Base-by-base conservation (phyloP, 1,140 invertebrate genomes). In the Ruditapes philippinarum region DNA sequence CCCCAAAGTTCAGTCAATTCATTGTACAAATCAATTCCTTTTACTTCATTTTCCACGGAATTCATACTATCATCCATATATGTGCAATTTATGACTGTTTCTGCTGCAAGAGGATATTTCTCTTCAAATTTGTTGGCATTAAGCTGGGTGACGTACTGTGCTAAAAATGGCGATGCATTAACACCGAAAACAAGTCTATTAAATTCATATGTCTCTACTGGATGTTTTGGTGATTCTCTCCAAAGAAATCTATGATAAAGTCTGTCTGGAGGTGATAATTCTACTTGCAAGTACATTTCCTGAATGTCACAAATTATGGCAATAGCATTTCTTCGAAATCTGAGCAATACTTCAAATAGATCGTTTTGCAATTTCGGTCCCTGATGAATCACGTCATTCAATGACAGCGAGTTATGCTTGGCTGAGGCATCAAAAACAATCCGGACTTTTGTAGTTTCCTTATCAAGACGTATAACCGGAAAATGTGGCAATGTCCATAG, bases 351-450 rank as follows among this genome's bases (percentile, higher is more conserved):
- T 51, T 87, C 91, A 62, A 91, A 84, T 33, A 93, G 73, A 40
- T 90, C 88, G 65, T 45, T 92, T 91, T 96, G 96, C 0, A 96
- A 62, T 79, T 94, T 94, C n/a, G 96, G 95, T 0, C 94, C 94
- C 81, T 49, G 87, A 85, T 51, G 54, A 62, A 57, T 89, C 57
- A 79, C 73, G 81, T 40, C 89, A 82, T 22, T 89, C 60, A n/a
- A 73, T 22, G 2, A 76, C 57, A 78, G 76, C 82, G 11, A 79
- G 79, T 80, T 25, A 80, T 73, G 73, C 36, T 89, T 90, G 5
- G 91, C 86, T 19, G 89, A 84, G 9, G 91, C 91, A 42, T 92
- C 86, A 60, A 92, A 90, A 19, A 90, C 91, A 2, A 92, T 89
- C 12, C 82, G 22, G 83, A 88, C 87, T 70, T 92, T 89, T 28